Evolutionary conservation across 1,140 invertebrate species (phyloP).

Genomic region (Zaprionus nigranus): DNA sequence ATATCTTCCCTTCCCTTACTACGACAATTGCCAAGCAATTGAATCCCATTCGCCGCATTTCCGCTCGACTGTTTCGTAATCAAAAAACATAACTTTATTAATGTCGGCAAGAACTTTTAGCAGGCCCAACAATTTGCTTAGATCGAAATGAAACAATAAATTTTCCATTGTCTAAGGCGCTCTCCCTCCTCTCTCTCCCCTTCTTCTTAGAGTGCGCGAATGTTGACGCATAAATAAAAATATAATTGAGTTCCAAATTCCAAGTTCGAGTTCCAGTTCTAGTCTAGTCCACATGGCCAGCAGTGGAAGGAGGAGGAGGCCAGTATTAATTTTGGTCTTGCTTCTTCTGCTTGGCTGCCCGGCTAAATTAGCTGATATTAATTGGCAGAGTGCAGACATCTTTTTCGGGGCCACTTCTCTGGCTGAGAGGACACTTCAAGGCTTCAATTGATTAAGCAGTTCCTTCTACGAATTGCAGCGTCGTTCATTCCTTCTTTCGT

Average conservation of each 20-base stretch:
- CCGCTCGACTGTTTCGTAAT: conserved; percentile 62
- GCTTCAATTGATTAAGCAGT: conserved; percentile 64
- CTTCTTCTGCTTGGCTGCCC: conserved; percentile 29
- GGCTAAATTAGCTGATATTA: conserved; percentile 71
- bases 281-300: conserved; percentile 29
- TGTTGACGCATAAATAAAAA: conserved; percentile 80
- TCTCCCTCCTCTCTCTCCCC: neutral
- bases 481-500: neutral
- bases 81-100: conserved; percentile 79
- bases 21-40: conserved; percentile 68
- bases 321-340: conserved; percentile 66
- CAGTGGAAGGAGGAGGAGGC: neutral
- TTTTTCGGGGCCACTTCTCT: conserved; percentile 14
- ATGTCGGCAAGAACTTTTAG: conserved; percentile 34
- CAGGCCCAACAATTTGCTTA: conserved; percentile 67
- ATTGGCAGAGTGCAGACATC: conserved; percentile 57
- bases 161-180: conserved; percentile 63
- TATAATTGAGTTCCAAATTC: conserved; percentile 69
- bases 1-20: conserved; percentile 7
- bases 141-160: conserved; percentile 75
- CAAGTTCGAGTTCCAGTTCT: neutral
- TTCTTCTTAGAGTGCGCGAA: conserved; percentile 70
- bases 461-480: conserved; percentile 7
- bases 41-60: conserved; percentile 64
- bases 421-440: conserved; percentile 16